Evolutionary conservation across 1,140 invertebrate species (phyloP).

Genomic region (Aleiodes sp.): DNA sequence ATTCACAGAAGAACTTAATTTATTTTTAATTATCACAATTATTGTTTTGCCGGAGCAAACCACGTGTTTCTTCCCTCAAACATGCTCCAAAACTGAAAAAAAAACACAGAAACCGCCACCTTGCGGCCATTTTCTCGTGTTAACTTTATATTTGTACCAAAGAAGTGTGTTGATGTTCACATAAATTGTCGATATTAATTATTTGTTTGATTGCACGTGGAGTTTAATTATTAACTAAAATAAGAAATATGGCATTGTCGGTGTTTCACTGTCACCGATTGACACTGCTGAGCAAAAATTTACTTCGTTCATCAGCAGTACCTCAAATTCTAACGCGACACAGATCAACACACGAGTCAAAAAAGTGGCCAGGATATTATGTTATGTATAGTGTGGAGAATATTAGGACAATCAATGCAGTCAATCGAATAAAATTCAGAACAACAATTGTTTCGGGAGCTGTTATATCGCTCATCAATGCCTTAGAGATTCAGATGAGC

Average conservation of each 20-base stretch:
- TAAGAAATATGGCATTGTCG: conserved; percentile 3
- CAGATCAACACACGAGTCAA: background rate
- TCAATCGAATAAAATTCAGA: conserved; percentile 37
- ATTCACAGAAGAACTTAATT: background rate
- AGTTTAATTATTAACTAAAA: no score
- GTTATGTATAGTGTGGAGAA: conserved; percentile 38
- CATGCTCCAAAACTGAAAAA: background rate
- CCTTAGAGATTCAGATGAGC: background rate
- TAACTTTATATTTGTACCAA: no score
- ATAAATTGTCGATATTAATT: no score
- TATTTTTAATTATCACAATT: background rate
- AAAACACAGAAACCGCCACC: background rate
- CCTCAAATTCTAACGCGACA: background rate
- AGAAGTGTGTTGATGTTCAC: no score
- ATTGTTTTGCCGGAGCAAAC: background rate
- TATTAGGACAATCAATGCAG: background rate
- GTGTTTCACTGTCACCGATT: background rate
- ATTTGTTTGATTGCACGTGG: no score
- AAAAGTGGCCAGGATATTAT: conserved; percentile 38
- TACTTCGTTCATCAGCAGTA: conserved; percentile 14
- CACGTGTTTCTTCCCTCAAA: background rate
- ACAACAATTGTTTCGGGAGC: background rate
- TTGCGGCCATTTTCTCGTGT: background rate
- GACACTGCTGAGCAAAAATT: background rate
- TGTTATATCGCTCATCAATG: background rate